Evolutionary conservation across 2,113 vertebrate species (phyloP), one percentile per base, ranked within the genome.

Genomic region (Geococcyx californianus): DNA sequence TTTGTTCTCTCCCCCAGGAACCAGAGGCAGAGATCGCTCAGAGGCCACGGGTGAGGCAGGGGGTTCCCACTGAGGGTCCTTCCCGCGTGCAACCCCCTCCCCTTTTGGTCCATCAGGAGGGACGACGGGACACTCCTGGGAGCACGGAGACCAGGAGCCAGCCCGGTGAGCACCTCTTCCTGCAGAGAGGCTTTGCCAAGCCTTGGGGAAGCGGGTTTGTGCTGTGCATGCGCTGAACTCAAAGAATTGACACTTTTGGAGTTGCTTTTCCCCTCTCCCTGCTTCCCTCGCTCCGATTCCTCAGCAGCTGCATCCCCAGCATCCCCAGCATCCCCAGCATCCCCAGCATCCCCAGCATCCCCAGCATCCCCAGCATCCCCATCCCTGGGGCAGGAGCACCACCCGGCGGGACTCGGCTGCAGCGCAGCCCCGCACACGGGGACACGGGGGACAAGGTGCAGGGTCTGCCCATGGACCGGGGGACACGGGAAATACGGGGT

Each of bases 361-460:
- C 7, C 19, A 47, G 47, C 47, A 21, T 47, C 47, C 84, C 23
- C 78, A 7, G 28, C 73, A 7, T 36, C 51, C 10, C 33, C 91
- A 93, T 91, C 64, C 64, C 52, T 58, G 54, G 84, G 89, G 80
- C 73, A 51, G 92, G 89, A 77, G 94, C 89, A 84, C 96, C 96
- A 83, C 91, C 98, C 90, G 25, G 89, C 40, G 97, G 95, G 96
- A 62, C 16, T 79, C 15, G 68, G 55, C 93, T 16, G 94, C 88
- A 95, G 82, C 94, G 76, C 95, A 95, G 87, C 91, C 84, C 89
- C 26, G 10, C 3, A 18, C 79, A 16, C 20, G 4, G 45, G 54
- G 33, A 47, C 45, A 47, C 45, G 44, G 44, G 44, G 44, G 44
- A 45, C 44, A 45, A 14, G 18, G 44, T 14, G 13, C 16, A 45